Percentiles rank a stretch among this genome's conserved stretches.
phyloP scores from a whole-genome alignment of 2,888 invertebrate genomes.

The Acanthosepion pharaonis region DNA sequence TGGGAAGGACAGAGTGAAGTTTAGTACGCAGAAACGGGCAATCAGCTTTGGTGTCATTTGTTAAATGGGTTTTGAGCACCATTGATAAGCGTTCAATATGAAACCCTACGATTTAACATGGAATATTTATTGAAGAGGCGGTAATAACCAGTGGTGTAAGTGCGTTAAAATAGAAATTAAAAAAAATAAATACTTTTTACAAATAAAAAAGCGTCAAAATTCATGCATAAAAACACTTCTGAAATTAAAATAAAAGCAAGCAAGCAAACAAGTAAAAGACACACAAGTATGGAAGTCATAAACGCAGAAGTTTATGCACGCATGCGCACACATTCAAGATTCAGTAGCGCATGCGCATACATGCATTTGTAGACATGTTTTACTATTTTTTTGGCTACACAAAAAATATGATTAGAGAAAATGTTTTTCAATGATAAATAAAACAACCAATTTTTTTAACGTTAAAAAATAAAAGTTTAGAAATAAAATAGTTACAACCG shows the following conservation, averaged over 20 bases:
- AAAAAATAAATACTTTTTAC: no score
- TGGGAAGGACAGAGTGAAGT: no score
- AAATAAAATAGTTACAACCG: neutral
- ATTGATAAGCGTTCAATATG: no score
- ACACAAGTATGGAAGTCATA: neutral
- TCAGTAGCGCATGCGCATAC: neutral
- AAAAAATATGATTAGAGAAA: neutral
- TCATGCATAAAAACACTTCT: neutral
- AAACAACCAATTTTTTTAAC: neutral
- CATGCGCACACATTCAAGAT: neutral
- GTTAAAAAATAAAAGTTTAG: neutral
- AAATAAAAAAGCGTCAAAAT: no score
- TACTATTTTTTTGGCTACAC: neutral
- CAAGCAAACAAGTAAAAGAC: no score
- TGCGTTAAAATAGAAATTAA: no score
- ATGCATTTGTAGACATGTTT: neutral
- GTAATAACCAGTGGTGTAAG: no score
- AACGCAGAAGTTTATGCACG: neutral
- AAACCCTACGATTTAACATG: no score
- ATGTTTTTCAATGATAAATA: neutral
- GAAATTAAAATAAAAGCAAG: neutral
- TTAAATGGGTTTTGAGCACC: no score
- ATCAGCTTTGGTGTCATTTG: no score
- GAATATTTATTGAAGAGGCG: no score
- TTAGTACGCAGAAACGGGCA: no score